Evolutionary conservation across 2,113 vertebrate species (phyloP), one percentile per base, ranked within the genome.

Genomic region (Platysteira castanea): DNA sequence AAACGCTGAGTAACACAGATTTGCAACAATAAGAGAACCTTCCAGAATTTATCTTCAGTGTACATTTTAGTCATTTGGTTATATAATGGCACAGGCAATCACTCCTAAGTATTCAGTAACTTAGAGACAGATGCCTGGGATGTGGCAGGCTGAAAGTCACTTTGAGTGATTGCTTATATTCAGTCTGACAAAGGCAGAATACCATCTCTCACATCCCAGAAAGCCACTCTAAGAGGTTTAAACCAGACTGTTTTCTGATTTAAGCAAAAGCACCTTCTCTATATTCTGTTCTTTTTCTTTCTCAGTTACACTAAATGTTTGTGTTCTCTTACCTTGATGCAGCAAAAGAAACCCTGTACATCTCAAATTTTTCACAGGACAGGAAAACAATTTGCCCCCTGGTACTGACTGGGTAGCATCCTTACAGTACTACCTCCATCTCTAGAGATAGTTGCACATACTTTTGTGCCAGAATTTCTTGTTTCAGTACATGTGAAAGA

Each of bases 11-110:
- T 59, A 78, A 11, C 10, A 24, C 17, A 67, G 35, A 26, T 61
- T 69, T 0, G 0, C 10, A 71, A 30, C 49, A 21, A 44, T 20
- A 15, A 86, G 56, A 44, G 15, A 1, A 7, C 10, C 28, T 26
- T 77, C 49, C 46, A 35, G 1, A 73, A 24, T 63, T 60, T 4
- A 42, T 39, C 26, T 39, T 37, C 9, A 64, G 19, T 11, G 8
- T 88, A 2, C 52, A 4, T 44, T 69, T 52, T 23, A 89, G 46
- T 73, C 2, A 19, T 80, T 42, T 74, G 21, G 4, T 69, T 61
- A 26, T 87, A 10, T 41, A 41, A 37, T 15, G 15, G 13, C n/a
- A 31, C 46, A 59, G 65, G 4, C 10, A 61, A 18, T 59, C 19
- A 17, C 33, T 92, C 19, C 11, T 19, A 14, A 70, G 8, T 47